Evolutionary conservation across 2,888 invertebrate species (phyloP).

Genomic region (Agrilus mali): DNA sequence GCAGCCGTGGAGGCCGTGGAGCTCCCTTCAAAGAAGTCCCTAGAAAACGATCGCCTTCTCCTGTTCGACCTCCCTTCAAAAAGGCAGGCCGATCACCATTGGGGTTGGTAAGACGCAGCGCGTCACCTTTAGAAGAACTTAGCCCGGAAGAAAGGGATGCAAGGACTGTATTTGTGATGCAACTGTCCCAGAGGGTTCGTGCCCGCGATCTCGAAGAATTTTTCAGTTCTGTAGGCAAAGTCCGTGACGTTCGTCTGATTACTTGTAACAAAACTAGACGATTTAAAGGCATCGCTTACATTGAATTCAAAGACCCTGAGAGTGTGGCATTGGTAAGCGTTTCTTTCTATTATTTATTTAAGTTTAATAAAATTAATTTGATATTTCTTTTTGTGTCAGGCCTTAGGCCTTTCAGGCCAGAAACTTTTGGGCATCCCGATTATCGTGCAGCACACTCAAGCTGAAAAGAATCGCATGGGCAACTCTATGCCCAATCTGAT

Average conservation of each 20-base stretch:
- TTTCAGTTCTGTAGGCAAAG: constrained; percentile 97
- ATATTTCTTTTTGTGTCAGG: constrained; percentile 41
- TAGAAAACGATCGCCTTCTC: constrained; percentile 30
- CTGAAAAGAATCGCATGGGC: constrained; percentile 86
- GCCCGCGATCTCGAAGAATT: constrained; percentile 96
- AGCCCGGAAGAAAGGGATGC: constrained; percentile 97
- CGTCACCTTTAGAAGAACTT: constrained; percentile 56
- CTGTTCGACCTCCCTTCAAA: constrained; percentile 22
- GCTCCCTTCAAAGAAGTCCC: constrained; percentile 9
- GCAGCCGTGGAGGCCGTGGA: constrained; percentile 12
- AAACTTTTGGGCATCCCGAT: constrained; percentile 92
- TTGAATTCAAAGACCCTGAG: constrained; percentile 96
- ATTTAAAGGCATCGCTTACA: constrained; percentile 99
- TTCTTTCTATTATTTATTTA: not conserved
- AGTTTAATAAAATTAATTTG: constrained; percentile 1
- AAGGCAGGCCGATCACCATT: constrained; percentile 26
- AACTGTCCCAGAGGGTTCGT: constrained; percentile 85
- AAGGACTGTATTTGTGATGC: constrained; percentile 99
- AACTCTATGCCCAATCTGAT: constrained; percentile 73
- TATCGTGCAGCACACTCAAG: constrained; percentile 95
- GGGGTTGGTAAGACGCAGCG: constrained; percentile 28
- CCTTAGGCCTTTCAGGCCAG: constrained; percentile 90
- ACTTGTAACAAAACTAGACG: constrained; percentile 97
- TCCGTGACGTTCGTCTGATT: constrained; percentile 94
- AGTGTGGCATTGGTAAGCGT: constrained; percentile 79